Evolutionary conservation across 2,888 invertebrate species (phyloP).

Genomic region (Didymodactylos carnosus): DNA sequence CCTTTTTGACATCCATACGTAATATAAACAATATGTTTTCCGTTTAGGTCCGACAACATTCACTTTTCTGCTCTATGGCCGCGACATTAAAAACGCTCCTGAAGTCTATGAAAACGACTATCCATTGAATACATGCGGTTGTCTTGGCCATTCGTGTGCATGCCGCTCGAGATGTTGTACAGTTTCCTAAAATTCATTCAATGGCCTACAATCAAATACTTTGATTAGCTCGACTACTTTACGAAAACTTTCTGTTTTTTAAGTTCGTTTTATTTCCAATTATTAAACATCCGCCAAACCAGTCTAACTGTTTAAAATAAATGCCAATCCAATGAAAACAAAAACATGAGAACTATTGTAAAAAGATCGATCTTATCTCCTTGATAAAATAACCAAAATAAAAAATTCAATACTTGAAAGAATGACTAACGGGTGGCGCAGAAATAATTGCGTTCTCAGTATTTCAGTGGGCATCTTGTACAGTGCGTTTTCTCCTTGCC

Average conservation of each 20-base stretch:
- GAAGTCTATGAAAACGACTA: background rate
- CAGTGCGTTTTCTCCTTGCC: too few relatives aligned
- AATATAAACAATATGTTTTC: background rate
- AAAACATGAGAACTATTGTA: background rate
- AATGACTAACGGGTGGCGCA: too few relatives aligned
- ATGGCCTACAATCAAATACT: background rate
- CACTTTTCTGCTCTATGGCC: background rate
- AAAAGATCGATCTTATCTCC: background rate
- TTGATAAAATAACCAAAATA: too few relatives aligned
- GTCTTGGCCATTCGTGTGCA: background rate
- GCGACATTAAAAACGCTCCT: background rate
- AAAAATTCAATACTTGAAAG: too few relatives aligned
- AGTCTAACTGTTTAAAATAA: background rate
- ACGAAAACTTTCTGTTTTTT: background rate
- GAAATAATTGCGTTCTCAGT: too few relatives aligned
- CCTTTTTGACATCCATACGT: background rate
- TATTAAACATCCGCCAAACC: background rate
- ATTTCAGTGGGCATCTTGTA: too few relatives aligned
- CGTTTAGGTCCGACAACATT: background rate
- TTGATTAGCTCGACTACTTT: background rate
- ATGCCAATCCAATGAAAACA: background rate
- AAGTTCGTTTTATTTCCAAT: background rate
- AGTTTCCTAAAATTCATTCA: background rate
- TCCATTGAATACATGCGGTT: background rate
- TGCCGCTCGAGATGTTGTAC: background rate